Conservation (phyloP, 1,140 invertebrate genomes). For the Lepidurus arcticus region DNA sequence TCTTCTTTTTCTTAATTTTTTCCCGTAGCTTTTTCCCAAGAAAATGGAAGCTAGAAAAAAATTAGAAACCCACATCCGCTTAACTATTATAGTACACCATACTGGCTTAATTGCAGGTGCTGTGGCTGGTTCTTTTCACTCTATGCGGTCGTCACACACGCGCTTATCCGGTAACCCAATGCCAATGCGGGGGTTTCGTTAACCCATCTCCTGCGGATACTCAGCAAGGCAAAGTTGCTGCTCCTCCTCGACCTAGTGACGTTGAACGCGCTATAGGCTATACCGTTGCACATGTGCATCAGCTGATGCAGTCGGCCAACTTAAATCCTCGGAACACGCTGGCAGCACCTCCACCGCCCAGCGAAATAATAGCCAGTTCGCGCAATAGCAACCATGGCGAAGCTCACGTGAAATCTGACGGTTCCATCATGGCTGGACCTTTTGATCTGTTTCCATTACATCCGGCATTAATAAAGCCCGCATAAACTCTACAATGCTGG, state of each 20-base stretch:
- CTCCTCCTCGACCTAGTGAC: not conserved
- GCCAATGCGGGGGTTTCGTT: not conserved
- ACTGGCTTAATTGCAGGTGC: slow-evolving; percentile 6
- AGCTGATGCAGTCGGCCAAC: not conserved
- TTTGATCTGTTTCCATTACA: not conserved
- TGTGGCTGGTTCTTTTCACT: not conserved
- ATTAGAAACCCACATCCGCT: not conserved
- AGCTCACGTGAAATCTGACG: not conserved
- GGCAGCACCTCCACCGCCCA: not conserved
- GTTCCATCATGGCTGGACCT: not conserved
- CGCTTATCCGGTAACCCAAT: not conserved
- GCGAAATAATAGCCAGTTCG: not conserved
- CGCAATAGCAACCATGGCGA: slow-evolving; percentile 1
- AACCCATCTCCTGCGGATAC: not conserved
- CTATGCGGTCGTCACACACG: not conserved
- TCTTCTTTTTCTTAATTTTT: not conserved
- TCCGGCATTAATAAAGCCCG: slow-evolving; percentile 15
- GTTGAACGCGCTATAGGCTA: not conserved
- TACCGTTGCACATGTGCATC: not conserved
- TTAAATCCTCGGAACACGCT: not conserved
- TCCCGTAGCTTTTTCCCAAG: not conserved
- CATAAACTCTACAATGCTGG: not conserved
- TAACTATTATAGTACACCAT: not conserved
- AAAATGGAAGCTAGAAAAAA: not conserved
- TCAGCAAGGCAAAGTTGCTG: no score